These are phyloP conservation scores for Myotis vivesi DNA, from an alignment of 2,797 vertebrate genomes.

Conservation along the genomic window DNA sequence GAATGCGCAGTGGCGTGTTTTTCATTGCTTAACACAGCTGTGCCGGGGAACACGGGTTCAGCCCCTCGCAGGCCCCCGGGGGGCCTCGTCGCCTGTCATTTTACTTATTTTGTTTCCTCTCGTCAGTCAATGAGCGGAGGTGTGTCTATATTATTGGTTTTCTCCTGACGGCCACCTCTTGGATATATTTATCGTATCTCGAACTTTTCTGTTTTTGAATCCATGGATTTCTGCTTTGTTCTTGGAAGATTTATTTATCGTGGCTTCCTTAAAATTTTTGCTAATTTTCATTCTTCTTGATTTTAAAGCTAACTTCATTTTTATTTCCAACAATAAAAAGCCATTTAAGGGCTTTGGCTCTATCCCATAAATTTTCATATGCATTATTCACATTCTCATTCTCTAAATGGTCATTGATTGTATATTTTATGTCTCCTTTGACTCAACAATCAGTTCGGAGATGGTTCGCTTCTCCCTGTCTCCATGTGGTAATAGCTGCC, in stretches of 20 bases:
- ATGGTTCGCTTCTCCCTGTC: neutral
- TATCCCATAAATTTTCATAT: neutral
- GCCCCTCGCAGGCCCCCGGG: neutral
- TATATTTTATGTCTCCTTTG: conserved; percentile 59
- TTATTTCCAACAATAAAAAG: conserved; percentile 62
- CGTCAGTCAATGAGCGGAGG: neutral
- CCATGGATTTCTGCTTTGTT: conserved; percentile 46
- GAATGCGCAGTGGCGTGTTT: neutral
- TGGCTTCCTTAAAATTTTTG: conserved; percentile 31
- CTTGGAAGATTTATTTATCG: conserved; percentile 45
- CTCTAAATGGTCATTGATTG: conserved; percentile 57
- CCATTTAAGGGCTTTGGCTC: conserved; percentile 25
- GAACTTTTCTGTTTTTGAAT: conserved; percentile 23
- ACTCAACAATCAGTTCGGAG: conserved; percentile 31
- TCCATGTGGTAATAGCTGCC: neutral
- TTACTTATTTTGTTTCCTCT: neutral
- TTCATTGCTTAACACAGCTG: neutral
- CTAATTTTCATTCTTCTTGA: conserved; percentile 45
- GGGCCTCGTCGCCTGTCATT: neutral
- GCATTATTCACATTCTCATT: conserved; percentile 42
- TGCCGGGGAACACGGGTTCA: neutral
- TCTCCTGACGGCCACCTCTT: conserved; percentile 1
- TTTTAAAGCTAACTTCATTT: conserved; percentile 57
- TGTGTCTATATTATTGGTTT: conserved; percentile 19
- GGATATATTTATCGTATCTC: neutral